Conservation (phyloP, 2,797 vertebrate species). For the Cetoscarus ocellatus region DNA sequence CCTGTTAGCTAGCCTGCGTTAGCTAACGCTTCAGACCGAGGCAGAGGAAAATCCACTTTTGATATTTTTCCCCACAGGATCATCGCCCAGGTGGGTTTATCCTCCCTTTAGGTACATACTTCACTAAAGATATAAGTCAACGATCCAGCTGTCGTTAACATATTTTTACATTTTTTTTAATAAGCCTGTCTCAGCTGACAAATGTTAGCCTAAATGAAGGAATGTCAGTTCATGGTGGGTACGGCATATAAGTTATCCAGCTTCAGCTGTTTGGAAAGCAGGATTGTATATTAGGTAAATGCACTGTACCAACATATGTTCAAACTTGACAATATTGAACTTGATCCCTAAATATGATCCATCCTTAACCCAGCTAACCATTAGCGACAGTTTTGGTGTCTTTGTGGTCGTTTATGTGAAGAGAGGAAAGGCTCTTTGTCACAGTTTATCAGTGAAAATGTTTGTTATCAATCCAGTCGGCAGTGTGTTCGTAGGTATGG, state of each 20-base stretch:
- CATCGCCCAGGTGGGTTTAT: slow-evolving; percentile 64
- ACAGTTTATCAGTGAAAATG: background rate
- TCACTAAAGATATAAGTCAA: background rate
- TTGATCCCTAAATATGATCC: background rate
- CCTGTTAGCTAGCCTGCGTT: slow-evolving; percentile 64
- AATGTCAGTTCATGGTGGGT: slow-evolving; percentile 25
- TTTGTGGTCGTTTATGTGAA: background rate
- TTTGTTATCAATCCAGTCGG: background rate
- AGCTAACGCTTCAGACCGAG: slow-evolving; percentile 56
- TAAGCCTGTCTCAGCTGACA: slow-evolving; percentile 29
- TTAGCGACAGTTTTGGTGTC: slow-evolving; percentile 1
- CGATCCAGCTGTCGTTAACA: background rate
- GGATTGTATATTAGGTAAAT: background rate
- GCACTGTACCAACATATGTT: no score
- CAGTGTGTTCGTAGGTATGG: background rate
- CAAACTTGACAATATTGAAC: background rate
- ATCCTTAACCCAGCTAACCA: slow-evolving; percentile 20
- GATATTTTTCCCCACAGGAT: slow-evolving; percentile 45
- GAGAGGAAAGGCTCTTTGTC: background rate
- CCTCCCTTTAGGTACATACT: background rate
- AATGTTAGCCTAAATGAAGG: slow-evolving; percentile 59
- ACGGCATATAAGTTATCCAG: background rate
- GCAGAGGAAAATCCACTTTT: slow-evolving; percentile 68
- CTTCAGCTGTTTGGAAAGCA: background rate
- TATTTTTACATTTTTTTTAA: slow-evolving; percentile 18